Base-by-base conservation (phyloP, 2,113 vertebrate genomes). In the Oceanodroma tethys region DNA sequence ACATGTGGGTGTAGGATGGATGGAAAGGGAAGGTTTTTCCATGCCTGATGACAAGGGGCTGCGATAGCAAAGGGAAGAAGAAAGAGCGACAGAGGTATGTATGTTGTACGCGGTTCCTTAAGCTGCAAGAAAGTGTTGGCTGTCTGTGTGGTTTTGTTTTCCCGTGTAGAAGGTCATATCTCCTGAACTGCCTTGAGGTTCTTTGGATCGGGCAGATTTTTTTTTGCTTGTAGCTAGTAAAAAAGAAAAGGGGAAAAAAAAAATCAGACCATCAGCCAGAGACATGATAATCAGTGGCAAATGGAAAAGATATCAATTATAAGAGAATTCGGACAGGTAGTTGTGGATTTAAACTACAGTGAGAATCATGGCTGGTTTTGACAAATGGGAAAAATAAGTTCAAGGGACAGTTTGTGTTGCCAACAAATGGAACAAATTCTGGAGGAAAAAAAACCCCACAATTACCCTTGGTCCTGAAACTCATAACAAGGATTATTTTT, bases 231-330 rank as follows among this genome's bases (percentile, higher is more conserved):
- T n/a, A 20, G 19, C 16, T 7, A 15, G 19, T 25, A 47, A 48
- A 85, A 81, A 20, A 27, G 11, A 16, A 84, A 55, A 11, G 2
- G 5, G 4, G 1, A 4, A 3, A 4, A 2, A 6, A 17, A 60
- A 45, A 65, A 71, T 18, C 14, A 21, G 29, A 9, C 38, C 7
- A 0, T 0, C 78, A 74, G 21, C 21, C 25, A 40, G 3, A 52
- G 36, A 11, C 16, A 11, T 29, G 52, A 36, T 86, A 81, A 70
- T 50, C 20, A 42, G 23, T n/a, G 45, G 18, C 23, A 86, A 76
- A 73, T 38, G 21, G 30, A 34, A 78, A 90, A 45, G 14, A 17
- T 18, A 65, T 3, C 8, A 43, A 13, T 82, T 94, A 13, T 23
- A 26, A 80, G 81, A 53, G 2, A 79, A 59, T 71, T 60, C 17